Percentiles rank a stretch among this genome's conserved stretches.
Evolutionary conservation across 2,797 vertebrate species (phyloP).

Genomic region (Limnodromus scolopaceus): DNA sequence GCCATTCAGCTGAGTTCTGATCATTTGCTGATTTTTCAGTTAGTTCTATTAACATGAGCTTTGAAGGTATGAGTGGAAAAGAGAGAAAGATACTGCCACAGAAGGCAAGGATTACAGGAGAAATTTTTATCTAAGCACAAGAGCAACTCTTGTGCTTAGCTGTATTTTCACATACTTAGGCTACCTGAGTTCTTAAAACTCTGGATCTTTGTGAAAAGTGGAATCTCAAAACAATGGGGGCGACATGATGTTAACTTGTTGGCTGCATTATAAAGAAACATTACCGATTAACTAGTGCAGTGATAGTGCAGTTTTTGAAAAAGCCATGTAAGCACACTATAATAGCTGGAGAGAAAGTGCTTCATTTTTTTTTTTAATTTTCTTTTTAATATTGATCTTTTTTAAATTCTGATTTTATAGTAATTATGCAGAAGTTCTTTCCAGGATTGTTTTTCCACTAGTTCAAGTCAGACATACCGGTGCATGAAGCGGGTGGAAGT

Average conservation of each 20-base stretch:
- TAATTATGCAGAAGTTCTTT: neutral
- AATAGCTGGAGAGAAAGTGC: neutral
- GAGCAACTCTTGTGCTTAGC: neutral
- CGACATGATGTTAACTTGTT: fast-evolving
- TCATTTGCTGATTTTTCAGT: neutral
- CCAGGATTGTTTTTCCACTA: neutral
- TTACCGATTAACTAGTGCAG: neutral
- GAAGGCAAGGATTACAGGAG: neutral
- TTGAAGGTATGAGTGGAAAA: neutral
- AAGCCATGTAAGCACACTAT: neutral
- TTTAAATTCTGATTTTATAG: neutral
- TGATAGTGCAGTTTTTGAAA: neutral
- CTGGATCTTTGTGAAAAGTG: neutral
- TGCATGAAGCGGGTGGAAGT: neutral
- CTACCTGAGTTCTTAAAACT: neutral
- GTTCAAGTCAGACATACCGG: neutral
- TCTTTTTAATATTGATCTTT: neutral
- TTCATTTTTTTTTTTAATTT: neutral
- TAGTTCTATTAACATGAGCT: neutral
- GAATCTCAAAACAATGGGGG: neutral
- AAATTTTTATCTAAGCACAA: neutral
- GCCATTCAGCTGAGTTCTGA: neutral
- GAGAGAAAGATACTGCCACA: neutral
- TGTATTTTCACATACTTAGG: neutral
- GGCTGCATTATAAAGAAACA: neutral